These are phyloP conservation scores for Perodicticus potto DNA, from an alignment of 2,797 vertebrate genomes.

Conservation along the genomic window DNA sequence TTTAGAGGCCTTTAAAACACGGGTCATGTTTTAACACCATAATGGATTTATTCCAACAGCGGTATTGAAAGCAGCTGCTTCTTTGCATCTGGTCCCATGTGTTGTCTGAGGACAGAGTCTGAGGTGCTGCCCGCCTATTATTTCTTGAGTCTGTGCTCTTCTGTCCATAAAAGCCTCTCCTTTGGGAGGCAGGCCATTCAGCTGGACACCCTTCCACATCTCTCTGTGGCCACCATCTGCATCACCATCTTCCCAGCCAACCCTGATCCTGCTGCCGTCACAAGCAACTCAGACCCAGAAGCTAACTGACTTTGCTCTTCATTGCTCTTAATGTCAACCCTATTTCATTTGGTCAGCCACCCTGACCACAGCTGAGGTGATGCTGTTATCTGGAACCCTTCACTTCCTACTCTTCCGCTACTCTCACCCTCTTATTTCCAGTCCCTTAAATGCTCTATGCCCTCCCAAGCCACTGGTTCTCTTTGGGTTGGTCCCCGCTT, in stretches of 20 bases:
- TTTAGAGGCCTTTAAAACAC: background rate
- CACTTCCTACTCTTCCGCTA: background rate
- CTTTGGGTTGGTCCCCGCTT: background rate
- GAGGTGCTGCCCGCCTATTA: background rate
- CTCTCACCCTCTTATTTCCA: background rate
- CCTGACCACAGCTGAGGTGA: background rate
- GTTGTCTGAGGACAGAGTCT: background rate
- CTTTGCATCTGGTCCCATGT: background rate
- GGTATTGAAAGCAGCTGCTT: background rate
- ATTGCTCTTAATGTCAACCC: background rate
- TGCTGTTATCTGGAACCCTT: background rate
- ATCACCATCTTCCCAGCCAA: background rate
- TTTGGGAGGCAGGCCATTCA: background rate
- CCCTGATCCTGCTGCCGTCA: background rate
- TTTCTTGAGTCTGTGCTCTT: background rate
- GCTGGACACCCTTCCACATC: fast-evolving
- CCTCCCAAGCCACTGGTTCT: background rate
- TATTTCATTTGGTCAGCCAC: background rate
- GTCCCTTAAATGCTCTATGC: background rate
- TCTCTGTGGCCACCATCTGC: no score
- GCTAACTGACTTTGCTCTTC: background rate
- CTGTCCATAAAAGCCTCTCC: background rate
- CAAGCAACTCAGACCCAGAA: background rate
- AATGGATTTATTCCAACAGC: background rate
- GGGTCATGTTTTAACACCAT: background rate